Percentiles rank a stretch among this genome's conserved stretches.
Evolutionary conservation across 2,888 invertebrate genomes (phyloP).

Genomic region (Anticlea derivata): DNA sequence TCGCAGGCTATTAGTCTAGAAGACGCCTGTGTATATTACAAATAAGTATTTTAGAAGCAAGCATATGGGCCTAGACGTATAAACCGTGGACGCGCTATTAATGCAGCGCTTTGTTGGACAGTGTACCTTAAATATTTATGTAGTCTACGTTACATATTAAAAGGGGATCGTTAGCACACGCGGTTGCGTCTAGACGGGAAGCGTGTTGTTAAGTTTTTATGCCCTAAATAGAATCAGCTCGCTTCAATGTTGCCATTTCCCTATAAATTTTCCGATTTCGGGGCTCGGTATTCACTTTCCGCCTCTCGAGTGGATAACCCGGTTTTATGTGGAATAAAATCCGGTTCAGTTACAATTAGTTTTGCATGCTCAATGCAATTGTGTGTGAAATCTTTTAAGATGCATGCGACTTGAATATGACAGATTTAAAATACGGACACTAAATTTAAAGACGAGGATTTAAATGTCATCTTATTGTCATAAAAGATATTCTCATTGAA

Average conservation of each 20-base stretch:
- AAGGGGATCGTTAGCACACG: slow-evolving; percentile 56
- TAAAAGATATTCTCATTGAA: too few species aligned
- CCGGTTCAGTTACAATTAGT: slow-evolving; percentile 23
- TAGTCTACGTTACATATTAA: slow-evolving; percentile 57
- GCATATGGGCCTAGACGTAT: too few species aligned
- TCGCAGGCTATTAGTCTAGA: too few species aligned
- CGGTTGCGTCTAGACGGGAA: slow-evolving; percentile 70
- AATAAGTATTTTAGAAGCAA: too few species aligned
- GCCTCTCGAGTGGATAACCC: slow-evolving; percentile 19
- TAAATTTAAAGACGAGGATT: neutral
- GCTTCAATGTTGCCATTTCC: slow-evolving; percentile 26
- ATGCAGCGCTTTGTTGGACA: neutral
- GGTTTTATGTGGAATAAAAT: slow-evolving; percentile 17
- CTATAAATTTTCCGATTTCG: slow-evolving; percentile 28
- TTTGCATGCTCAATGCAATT: slow-evolving; percentile 14
- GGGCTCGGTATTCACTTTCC: slow-evolving; percentile 19
- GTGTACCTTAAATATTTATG: slow-evolving; percentile 14
- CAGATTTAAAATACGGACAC: slow-evolving; percentile 8
- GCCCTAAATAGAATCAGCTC: slow-evolving; percentile 53
- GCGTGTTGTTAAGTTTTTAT: slow-evolving; percentile 57
- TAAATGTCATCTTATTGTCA: too few species aligned
- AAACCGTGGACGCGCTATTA: too few species aligned
- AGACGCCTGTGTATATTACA: too few species aligned
- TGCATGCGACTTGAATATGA: slow-evolving; percentile 8
- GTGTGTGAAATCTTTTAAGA: neutral